Percentiles rank a stretch among this genome's conserved stretches.
phyloP scores from a whole-genome alignment of 2,888 invertebrate species.

The Cistogaster globosa region DNA sequence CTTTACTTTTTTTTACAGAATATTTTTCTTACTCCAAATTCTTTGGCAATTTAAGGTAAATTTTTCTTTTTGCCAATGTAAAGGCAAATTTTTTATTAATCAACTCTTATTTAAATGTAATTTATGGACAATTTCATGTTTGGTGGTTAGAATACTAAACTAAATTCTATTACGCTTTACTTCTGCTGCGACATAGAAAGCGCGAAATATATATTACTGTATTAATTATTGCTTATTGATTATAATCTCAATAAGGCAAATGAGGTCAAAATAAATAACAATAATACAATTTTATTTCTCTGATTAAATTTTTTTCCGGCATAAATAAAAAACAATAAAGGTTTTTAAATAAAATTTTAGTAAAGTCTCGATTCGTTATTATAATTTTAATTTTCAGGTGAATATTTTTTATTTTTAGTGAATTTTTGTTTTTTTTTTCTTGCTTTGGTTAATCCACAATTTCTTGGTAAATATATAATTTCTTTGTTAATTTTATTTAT shows the following conservation, averaged over 20 bases:
- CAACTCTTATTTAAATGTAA: too few species aligned
- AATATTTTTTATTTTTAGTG: too few species aligned
- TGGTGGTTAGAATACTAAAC: constrained; percentile 2
- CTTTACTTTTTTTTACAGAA: constrained; percentile 39
- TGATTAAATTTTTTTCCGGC: too few species aligned
- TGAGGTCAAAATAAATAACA: neutral
- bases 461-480: too few species aligned
- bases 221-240: neutral
- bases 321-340: too few species aligned
- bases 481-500: too few species aligned
- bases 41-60: constrained; percentile 45
- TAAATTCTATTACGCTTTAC: neutral
- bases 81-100: too few species aligned
- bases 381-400: too few species aligned
- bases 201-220: neutral
- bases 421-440: too few species aligned
- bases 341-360: too few species aligned
- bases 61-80: neutral
- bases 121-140: neutral
- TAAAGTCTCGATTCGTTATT: too few species aligned
- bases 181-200: neutral
- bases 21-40: constrained; percentile 20
- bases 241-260: neutral
- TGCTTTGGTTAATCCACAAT: too few species aligned
- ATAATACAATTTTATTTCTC: neutral